Conservation (phyloP, 2,797 vertebrate species). For the Heterohyrax brucei region DNA sequence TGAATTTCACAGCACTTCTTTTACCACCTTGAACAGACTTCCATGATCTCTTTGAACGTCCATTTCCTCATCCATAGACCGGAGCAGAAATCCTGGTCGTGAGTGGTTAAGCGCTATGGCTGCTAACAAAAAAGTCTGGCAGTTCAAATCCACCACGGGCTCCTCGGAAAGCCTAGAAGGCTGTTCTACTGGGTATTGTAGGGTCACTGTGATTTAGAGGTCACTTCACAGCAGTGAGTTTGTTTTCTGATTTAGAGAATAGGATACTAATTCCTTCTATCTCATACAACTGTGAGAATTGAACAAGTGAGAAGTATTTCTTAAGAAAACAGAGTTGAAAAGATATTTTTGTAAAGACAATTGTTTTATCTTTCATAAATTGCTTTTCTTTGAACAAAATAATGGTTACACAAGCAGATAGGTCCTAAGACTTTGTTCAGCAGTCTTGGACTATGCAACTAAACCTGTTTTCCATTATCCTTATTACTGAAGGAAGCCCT, state of each 20-base stretch:
- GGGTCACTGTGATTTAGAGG: too few species aligned
- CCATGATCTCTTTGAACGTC: not conserved
- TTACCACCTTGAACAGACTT: conserved; percentile 10
- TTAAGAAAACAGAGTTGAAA: conserved; percentile 1
- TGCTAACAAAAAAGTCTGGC: too few species aligned
- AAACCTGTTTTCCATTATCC: not conserved
- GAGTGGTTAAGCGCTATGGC: too few species aligned
- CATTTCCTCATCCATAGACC: not conserved
- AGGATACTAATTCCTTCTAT: not conserved
- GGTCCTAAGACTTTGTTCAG: not conserved
- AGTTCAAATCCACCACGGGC: too few species aligned
- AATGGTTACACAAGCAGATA: not conserved
- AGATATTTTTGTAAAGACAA: not conserved
- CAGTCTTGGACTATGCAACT: conserved; percentile 2
- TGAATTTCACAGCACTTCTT: not conserved
- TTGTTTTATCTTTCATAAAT: not conserved
- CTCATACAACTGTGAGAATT: not conserved
- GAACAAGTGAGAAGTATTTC: not conserved
- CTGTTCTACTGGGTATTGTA: too few species aligned
- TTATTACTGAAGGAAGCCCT: not conserved
- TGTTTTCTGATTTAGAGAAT: too few species aligned
- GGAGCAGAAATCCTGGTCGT: too few species aligned
- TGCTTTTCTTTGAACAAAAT: conserved; percentile 7
- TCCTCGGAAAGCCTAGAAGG: too few species aligned
- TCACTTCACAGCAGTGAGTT: too few species aligned